Conservation (phyloP, 2,797 vertebrate species). For the Sebastes baramenuke region DNA sequence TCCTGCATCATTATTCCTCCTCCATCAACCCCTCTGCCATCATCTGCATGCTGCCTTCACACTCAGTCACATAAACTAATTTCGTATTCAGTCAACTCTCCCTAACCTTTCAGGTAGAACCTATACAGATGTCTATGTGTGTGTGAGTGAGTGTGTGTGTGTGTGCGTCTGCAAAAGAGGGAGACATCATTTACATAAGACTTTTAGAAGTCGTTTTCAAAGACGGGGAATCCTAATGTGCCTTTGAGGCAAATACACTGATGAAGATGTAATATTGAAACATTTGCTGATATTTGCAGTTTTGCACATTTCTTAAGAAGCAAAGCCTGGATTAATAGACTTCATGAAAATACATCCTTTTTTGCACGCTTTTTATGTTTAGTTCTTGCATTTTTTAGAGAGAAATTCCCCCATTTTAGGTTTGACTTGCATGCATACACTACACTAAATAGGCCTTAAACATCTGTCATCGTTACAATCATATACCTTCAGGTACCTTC, state of each 20-base stretch:
- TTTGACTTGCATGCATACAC: background rate
- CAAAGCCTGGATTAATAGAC: background rate
- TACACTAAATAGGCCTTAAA: background rate
- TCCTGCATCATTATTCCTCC: slow-evolving; percentile 45
- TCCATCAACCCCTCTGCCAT: slow-evolving; percentile 6
- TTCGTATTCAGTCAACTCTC: slow-evolving; percentile 54
- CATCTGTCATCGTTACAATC: background rate
- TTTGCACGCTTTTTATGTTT: background rate
- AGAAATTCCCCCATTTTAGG: background rate
- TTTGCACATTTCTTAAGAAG: background rate
- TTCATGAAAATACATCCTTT: background rate
- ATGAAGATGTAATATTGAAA: slow-evolving; percentile 30
- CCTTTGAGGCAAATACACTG: slow-evolving; percentile 34
- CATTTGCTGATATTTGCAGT: slow-evolving; percentile 7
- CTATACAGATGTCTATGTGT: slow-evolving; percentile 5
- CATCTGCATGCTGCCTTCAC: slow-evolving; percentile 45
- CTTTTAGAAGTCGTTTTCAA: slow-evolving; percentile 24
- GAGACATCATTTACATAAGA: slow-evolving; percentile 25
- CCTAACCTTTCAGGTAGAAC: slow-evolving; percentile 53
- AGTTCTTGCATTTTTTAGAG: background rate
- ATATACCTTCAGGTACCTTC: background rate
- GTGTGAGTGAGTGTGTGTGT: slow-evolving; percentile 1
- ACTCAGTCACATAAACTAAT: slow-evolving; percentile 35
- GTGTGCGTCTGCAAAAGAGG: slow-evolving; percentile 5
- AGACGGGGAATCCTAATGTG: slow-evolving; percentile 19